Base-by-base conservation (phyloP, 2,113 vertebrate genomes). In the Gnathonemus longibarbis region DNA sequence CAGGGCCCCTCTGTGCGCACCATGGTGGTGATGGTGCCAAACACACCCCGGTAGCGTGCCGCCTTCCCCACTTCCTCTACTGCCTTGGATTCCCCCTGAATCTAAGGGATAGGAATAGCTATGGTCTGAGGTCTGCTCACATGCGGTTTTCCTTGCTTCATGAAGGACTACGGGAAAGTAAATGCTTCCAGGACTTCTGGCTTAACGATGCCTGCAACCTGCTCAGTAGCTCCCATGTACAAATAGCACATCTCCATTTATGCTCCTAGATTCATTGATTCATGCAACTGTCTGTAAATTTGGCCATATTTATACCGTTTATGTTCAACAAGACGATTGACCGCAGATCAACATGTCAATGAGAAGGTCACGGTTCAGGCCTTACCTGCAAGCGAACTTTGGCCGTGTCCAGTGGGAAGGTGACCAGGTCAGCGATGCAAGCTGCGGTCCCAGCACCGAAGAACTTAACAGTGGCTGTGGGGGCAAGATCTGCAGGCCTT, bases 371-470 rank as follows among this genome's bases (percentile, higher is more conserved):
- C 3, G 27, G 8, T 27, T 27, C n/a, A 27, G 35, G 74, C 5
- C 4, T 42, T 80, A 80, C 74, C 74, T 80, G 74, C 35, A 80
- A 17, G 31, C 74, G 74, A 39, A 80, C 74, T 80, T 80, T 80
- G 13, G 74, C 74, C 4, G 74, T 80, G 74, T 80, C 74, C 5
- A 80, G 17, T 42, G 74, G 74, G 15, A 80, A 98, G 42, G 98
- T 98, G 90, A 98, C 90, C 6, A 98, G 95, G 91, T 98, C 98
- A 5, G 98, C 98, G 0, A 98, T 93, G 93, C 98, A 98, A 48
- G 94, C 98, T 0, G 98, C 97, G 0, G 95, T 95, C 96, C 74
- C 74, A 1, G 74, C 74, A 80, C 74, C 74, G 2, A 80, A 80
- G 74, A 80, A 80, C 35, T 80, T 80, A 7, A 80, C 35, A 39